Evolutionary conservation across 2,797 vertebrate genomes (phyloP).

Genomic region (Numenius phaeopus): DNA sequence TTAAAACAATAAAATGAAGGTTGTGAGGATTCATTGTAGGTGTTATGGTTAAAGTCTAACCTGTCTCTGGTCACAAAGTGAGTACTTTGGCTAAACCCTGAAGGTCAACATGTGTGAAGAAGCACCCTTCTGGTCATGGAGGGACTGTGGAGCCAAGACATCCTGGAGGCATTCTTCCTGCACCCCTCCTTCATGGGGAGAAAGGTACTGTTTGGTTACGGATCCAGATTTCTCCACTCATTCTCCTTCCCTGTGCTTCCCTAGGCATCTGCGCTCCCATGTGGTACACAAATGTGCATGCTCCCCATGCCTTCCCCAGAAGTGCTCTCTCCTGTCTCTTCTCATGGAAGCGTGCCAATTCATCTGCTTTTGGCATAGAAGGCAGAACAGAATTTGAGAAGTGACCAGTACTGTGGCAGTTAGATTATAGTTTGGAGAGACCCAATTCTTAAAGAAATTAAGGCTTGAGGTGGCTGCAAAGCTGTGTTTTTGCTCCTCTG

Average conservation of each 20-base stretch:
- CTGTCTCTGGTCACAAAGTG: neutral
- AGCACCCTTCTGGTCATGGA: neutral
- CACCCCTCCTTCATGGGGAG: neutral
- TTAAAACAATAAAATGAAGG: neutral
- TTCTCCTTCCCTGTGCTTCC: neutral
- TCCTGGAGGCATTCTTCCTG: neutral
- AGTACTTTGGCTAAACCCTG: neutral
- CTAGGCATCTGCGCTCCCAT: conserved; percentile 37
- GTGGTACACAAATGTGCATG: conserved; percentile 59
- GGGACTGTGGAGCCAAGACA: neutral
- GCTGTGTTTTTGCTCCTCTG: neutral
- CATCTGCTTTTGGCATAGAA: neutral
- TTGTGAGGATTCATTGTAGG: neutral
- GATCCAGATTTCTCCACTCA: neutral
- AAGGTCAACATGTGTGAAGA: neutral
- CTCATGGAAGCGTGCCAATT: neutral
- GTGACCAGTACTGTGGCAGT: neutral
- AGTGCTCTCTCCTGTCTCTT: conserved; percentile 19
- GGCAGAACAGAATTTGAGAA: neutral
- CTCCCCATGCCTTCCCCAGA: neutral
- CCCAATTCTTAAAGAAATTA: neutral
- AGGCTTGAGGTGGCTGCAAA: neutral
- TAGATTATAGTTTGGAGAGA: neutral
- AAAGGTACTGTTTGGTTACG: neutral
- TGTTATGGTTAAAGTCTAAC: neutral